Evolutionary conservation across 2,113 vertebrate genomes (phyloP), one percentile per base, ranked within the genome.

Genomic region (Etheostoma spectabile): DNA sequence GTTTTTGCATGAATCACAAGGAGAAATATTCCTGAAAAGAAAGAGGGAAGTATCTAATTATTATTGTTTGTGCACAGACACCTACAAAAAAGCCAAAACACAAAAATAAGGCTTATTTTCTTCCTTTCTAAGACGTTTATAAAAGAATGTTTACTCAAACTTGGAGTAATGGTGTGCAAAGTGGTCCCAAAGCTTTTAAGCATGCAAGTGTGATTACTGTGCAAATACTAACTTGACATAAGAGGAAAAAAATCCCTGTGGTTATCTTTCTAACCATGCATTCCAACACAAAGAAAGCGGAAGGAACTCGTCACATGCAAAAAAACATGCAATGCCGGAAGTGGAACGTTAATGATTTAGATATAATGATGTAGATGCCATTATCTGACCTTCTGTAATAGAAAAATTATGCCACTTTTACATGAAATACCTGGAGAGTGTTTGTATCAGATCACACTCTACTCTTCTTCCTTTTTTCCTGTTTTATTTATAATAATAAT

Each of bases 1-100:
- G 49, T 64, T 72, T 77, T 55, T 70, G 59, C 35, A 53, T 21
- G 60, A 75, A 69, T 74, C 72, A 73, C 46, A 60, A 30, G 21
- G 59, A 74, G 14, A 86, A 77, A 74, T 65, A 15, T 64, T 46
- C 69, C 19, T 15, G 21, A 65, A 64, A 55, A 79, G 5, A 30
- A 62, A 35, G 2, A 56, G 19, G 8, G 65, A 49, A 57, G 8
- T 8, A 33, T 67, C 15, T 55, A 6, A 4, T 35, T 64, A 74
- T 51, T 19, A 19, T 60, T 67, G 7, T 66, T 24, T 33, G 42
- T 66, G 69, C 14, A 64, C 2, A 60, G 45, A 49, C 38, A 69
- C 2, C 46, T 27, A 22, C 0, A 8, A 46, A 52, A 65, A 66
- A 66, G 6, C 8, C 35, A 42, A 33, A 38, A 64, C 10, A 64